A percentile compares a stretch with the other conserved stretches of the same genome.
Conservation (phyloP, 1,140 invertebrate species). For the Brachionus calyciflorus region DNA sequence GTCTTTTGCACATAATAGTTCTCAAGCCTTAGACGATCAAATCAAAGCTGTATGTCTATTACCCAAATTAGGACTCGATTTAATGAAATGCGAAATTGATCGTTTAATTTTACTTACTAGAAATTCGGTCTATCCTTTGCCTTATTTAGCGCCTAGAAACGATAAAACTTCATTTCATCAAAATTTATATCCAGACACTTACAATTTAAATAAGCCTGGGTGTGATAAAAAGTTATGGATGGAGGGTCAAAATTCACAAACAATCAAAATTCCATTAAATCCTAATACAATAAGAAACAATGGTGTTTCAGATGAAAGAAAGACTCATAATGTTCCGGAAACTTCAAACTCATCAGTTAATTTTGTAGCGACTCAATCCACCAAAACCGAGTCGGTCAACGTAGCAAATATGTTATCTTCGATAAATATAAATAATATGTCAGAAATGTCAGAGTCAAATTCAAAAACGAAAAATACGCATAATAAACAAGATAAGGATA, state of each 20-base stretch:
- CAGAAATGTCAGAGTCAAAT: no score
- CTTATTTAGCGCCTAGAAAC: constrained; percentile 84
- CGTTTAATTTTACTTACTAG: constrained; percentile 78
- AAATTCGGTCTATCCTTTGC: constrained; percentile 79
- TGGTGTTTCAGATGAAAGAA: neutral
- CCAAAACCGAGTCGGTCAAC: no score
- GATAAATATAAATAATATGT: neutral
- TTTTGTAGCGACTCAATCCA: no score
- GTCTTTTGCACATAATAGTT: constrained; percentile 44
- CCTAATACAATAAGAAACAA: neutral
- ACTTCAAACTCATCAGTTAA: no score
- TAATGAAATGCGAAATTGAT: constrained; percentile 92
- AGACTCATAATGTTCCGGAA: neutral
- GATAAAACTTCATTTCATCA: constrained; percentile 68
- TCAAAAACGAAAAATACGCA: neutral
- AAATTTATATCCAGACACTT: constrained; percentile 84
- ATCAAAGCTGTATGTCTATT: constrained; percentile 85
- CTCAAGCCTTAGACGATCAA: constrained; percentile 63
- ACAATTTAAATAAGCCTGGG: constrained; percentile 72
- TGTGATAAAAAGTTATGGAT: constrained; percentile 73
- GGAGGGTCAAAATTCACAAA: constrained; percentile 52
- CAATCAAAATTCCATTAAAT: constrained; percentile 15
- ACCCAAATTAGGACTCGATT: constrained; percentile 82
- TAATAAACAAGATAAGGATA: neutral
- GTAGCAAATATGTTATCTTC: neutral